Evolutionary conservation across 1,140 invertebrate genomes (phyloP).

Genomic region (Pseudomyrmex pallidus): DNA sequence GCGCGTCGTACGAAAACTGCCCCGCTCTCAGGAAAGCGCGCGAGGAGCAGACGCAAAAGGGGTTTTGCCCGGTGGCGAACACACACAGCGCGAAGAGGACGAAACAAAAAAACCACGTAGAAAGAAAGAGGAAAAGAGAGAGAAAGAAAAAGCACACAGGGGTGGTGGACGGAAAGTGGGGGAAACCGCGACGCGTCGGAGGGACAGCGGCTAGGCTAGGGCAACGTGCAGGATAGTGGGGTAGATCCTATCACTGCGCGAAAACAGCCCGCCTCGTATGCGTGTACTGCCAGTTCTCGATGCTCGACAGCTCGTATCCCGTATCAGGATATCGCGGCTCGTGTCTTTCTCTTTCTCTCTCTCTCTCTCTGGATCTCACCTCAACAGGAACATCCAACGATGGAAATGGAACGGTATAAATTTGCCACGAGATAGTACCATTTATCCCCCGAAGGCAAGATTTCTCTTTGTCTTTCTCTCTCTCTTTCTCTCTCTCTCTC

Average conservation of each 20-base stretch:
- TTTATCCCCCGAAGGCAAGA: no score
- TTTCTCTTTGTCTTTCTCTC: no score
- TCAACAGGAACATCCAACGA: no score
- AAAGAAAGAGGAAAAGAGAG: constrained; percentile 13
- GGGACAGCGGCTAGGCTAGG: constrained; percentile 26
- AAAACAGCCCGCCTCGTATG: constrained; percentile 19
- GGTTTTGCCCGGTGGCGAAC: background rate
- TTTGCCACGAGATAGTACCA: no score
- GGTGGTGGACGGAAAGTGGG: constrained; percentile 24
- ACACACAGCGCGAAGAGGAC: background rate
- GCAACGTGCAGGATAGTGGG: constrained; percentile 46
- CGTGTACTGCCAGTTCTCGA: constrained; percentile 31
- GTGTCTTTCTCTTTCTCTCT: no score
- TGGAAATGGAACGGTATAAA: no score
- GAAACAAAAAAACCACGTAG: background rate
- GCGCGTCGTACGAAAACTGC: constrained; percentile 76
- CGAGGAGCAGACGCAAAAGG: background rate
- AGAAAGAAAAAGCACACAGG: background rate
- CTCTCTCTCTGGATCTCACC: no score
- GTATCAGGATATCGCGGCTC: no score
- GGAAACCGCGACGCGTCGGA: constrained; percentile 35
- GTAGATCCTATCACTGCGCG: constrained; percentile 53
- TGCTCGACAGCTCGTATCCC: background rate
- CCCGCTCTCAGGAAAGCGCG: constrained; percentile 65
- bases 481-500: no score